These are phyloP conservation scores for Athalia cordata DNA, from an alignment of 2,888 invertebrate species.

Conservation along the genomic window DNA sequence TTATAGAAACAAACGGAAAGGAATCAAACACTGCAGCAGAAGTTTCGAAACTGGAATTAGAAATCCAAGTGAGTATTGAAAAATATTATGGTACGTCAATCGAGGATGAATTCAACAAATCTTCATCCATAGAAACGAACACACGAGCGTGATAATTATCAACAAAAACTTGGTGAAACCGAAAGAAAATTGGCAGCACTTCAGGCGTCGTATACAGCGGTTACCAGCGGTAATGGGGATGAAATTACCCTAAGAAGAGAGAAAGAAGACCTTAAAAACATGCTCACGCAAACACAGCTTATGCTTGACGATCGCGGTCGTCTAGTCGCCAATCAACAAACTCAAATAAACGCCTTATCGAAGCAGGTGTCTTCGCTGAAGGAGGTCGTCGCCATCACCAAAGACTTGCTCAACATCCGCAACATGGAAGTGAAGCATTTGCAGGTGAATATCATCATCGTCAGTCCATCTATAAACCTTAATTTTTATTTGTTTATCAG, in stretches of 20 bases:
- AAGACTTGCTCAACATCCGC: conserved; percentile 86
- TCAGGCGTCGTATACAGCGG: conserved; percentile 55
- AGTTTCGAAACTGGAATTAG: conserved; percentile 53
- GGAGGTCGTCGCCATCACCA: conserved; percentile 88
- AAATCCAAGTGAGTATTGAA: conserved; percentile 56
- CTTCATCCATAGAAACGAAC: conserved; percentile 57
- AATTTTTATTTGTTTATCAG: background rate
- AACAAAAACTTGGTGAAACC: conserved; percentile 60
- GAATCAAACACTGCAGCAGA: conserved; percentile 12
- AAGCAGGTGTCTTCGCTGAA: conserved; percentile 85
- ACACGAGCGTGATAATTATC: conserved; percentile 63
- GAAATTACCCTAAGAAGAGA: conserved; percentile 57
- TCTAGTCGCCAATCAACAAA: conserved; percentile 79
- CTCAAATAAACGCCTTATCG: conserved; percentile 83
- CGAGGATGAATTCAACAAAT: background rate
- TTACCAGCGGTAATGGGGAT: conserved; percentile 54
- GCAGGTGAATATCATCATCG: conserved; percentile 73
- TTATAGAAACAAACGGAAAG: conserved; percentile 38
- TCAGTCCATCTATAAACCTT: background rate
- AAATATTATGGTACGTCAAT: background rate
- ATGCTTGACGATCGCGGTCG: conserved; percentile 64
- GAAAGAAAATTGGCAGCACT: conserved; percentile 62
- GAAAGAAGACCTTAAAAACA: conserved; percentile 62
- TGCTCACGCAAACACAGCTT: conserved; percentile 60
- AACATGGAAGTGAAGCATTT: conserved; percentile 87